Evolutionary conservation across 2,113 vertebrate species (phyloP).

Genomic region (Irena cyanogastra): DNA sequence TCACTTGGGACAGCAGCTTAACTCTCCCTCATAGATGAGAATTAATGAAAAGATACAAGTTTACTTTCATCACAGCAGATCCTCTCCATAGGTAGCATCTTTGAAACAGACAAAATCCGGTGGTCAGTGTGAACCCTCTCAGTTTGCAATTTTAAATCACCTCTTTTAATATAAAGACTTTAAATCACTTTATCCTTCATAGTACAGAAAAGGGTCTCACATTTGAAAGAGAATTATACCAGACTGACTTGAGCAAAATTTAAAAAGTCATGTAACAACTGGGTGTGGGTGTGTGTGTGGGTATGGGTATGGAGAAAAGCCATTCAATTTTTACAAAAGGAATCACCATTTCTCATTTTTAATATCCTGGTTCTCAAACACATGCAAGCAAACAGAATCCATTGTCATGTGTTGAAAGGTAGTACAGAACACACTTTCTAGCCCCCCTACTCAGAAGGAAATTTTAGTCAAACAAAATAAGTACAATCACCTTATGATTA

Average conservation of each 20-base stretch:
- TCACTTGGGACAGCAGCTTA: conserved; percentile 57
- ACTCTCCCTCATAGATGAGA: not conserved
- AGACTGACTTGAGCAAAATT: not conserved
- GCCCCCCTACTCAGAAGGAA: not conserved
- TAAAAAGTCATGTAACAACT: not conserved
- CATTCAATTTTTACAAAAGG: not conserved
- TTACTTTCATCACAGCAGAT: conserved; percentile 42
- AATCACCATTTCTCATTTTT: not conserved
- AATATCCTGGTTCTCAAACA: not conserved
- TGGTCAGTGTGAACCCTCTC: not conserved
- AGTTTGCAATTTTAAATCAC: conserved; percentile 2
- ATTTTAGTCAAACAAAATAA: not conserved
- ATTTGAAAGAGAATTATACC: not conserved
- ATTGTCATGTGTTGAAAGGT: not conserved
- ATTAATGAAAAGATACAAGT: conserved; percentile 43
- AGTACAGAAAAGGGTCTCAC: not conserved
- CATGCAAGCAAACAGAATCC: not conserved
- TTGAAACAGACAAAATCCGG: not conserved
- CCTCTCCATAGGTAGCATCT: conserved; percentile 25
- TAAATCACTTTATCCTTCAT: not conserved
- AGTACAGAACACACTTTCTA: not conserved
- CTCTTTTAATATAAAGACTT: not conserved
- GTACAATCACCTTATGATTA: not conserved
- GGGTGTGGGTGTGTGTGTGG: too few species aligned
- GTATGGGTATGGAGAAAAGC: not conserved